Evolutionary conservation across 2,888 invertebrate genomes (phyloP), one percentile per base, ranked within the genome.

Genomic region (Meteorus cinctellus): DNA sequence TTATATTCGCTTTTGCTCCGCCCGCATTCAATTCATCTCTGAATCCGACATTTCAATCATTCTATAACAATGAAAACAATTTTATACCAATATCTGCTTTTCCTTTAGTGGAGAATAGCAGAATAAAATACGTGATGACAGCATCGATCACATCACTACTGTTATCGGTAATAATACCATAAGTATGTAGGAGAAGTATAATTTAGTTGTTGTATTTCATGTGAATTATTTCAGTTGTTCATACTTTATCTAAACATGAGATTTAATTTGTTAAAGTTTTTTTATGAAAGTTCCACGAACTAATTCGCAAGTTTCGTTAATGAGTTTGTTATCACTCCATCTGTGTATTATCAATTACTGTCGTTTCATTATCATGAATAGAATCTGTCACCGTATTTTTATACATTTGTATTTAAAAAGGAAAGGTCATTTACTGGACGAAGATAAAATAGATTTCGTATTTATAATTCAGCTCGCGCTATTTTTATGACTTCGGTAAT

Each of bases 31-130:
- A 4, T 14, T 31, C 16, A 10, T n/a, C 48, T 4, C n/a, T 48
- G n/a, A 24, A 55, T 55, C 55, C 55, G 5, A n/a, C 51, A 55
- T 62, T 62, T 62, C 29, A 62, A 29, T 62, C 27, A 62, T 62
- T 29, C 29, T 29, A 62, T 19, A n/a, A 55, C n/a, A 48, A 60
- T 29, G 31, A 62, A 62, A 62, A 29, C 27, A 62, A 62, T 62
- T 31, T 55, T 24, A 55, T 19, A 14, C 16, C 48, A n/a, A 48
- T 48, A 48, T n/a, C 4, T 16, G 3, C 5, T 55, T 51, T 24
- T 8, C 12, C 41, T 41, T 12, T 41, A 12, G 8, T 41, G 41
- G 8, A 41, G 12, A 41, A 41, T 41, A 41, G 8, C 2, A 12
- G 12, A 12, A 41, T 4, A 12, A 1, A 41, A 6, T 41, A 12